Evolutionary conservation across 2,888 invertebrate species (phyloP).

Genomic region (Dermolepida albohirtum): DNA sequence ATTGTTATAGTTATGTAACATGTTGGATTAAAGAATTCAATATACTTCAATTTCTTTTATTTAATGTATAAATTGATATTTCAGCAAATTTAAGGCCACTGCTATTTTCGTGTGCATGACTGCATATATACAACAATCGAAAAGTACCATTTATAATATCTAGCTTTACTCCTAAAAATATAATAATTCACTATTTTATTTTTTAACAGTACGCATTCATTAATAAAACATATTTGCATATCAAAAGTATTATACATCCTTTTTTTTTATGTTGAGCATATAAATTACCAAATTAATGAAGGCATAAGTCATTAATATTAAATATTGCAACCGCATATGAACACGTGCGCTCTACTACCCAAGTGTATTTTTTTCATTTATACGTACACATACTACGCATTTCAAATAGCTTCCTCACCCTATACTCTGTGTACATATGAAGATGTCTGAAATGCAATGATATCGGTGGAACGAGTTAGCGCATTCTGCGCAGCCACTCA

Average conservation of each 20-base stretch:
- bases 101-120: no score
- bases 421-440: conserved; percentile 41
- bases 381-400: conserved; percentile 3
- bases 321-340: conserved; percentile 35
- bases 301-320: conserved; percentile 32
- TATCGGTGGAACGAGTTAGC: conserved; percentile 49
- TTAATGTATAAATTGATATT: no score
- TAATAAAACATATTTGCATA: conserved; percentile 7
- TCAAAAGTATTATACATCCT: conserved; percentile 5
- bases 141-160: no score
- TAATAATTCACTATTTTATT: no score
- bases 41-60: no score
- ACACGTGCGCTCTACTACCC: conserved; percentile 30
- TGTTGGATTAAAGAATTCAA: no score
- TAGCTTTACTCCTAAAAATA: no score
- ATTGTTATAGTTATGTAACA: no score
- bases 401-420: conserved; percentile 27
- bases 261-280: conserved; percentile 16
- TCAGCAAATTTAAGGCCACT: no score
- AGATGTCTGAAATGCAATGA: conserved; percentile 49
- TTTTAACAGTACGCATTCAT: no score
- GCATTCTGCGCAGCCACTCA: conserved; percentile 55
- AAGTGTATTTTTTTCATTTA: conserved; percentile 31
- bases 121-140: no score
- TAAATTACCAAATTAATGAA: conserved; percentile 35